Evolutionary conservation across 64 coral and sea anemone species (phyloP).

Genomic region (Platygyra sinensis): DNA sequence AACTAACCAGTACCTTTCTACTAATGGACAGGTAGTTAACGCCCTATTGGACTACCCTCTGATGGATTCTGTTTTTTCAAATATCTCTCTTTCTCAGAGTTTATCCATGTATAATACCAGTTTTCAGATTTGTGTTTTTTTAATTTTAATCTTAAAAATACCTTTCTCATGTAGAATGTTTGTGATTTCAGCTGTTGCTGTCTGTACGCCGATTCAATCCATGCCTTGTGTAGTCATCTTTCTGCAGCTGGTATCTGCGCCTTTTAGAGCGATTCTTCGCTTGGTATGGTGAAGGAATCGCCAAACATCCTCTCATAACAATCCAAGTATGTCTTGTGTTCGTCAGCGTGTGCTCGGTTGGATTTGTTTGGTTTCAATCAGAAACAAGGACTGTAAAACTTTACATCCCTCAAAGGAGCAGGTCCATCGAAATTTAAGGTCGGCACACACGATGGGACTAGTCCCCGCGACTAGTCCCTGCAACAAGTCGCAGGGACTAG

Average conservation of each 20-base stretch:
- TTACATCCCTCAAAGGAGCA: constrained; percentile 82
- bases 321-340: constrained; percentile 51
- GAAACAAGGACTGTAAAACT: constrained; percentile 82
- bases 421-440: constrained; percentile 76
- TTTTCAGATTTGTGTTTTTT: too few relatives aligned
- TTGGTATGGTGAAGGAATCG: constrained; percentile 49
- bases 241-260: constrained; percentile 22
- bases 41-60: too few relatives aligned
- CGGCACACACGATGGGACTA: too few relatives aligned
- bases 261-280: constrained; percentile 60
- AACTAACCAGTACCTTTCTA: too few relatives aligned
- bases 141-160: neutral
- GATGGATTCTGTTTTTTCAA: too few relatives aligned
- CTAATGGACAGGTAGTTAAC: too few relatives aligned
- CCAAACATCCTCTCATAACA: constrained; percentile 46
- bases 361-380: constrained; percentile 63
- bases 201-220: neutral
- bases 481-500: too few relatives aligned
- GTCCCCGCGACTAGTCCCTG: too few relatives aligned
- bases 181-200: constrained; percentile 9
- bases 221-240: constrained; percentile 3
- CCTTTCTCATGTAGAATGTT: neutral
- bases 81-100: too few relatives aligned
- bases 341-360: constrained; percentile 48
- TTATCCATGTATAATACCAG: too few relatives aligned